Evolutionary conservation across 1,140 invertebrate genomes (phyloP).

Genomic region (Bombus consobrinus): DNA sequence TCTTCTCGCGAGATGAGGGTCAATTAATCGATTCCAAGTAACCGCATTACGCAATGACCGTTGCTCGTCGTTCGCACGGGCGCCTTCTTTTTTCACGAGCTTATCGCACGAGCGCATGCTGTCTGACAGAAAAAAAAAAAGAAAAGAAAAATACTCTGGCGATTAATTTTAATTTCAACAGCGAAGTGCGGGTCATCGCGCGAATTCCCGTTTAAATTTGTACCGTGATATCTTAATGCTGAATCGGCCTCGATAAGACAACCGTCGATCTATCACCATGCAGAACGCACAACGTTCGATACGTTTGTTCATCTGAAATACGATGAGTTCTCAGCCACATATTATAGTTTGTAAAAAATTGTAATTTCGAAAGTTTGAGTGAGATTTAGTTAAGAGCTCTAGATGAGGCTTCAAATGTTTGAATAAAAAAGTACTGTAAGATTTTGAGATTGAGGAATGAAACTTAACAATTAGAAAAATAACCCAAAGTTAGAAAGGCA

Average conservation of each 20-base stretch:
- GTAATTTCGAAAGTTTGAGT: no score
- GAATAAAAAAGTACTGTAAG: no score
- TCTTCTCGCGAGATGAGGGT: not conserved
- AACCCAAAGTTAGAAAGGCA: no score
- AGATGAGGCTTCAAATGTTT: no score
- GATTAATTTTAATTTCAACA: conserved; percentile 3
- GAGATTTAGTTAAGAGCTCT: no score
- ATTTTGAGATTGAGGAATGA: no score
- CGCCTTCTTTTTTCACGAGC: not conserved
- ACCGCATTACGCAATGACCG: not conserved
- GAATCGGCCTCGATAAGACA: conserved; percentile 25
- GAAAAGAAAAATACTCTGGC: not conserved
- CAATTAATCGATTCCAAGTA: conserved; percentile 26
- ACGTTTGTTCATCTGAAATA: conserved; percentile 5
- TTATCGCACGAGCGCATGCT: not conserved
- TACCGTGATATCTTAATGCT: conserved; percentile 30
- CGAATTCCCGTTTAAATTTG: conserved; percentile 45
- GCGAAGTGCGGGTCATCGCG: conserved; percentile 17
- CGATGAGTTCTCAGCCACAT: not conserved
- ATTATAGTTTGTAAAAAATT: no score
- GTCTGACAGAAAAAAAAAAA: not conserved
- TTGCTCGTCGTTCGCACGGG: not conserved
- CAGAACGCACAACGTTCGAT: not conserved
- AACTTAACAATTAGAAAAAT: no score
- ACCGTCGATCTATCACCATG: not conserved